phyloP scores from a whole-genome alignment of 1,140 invertebrate species.

The Chrysomallon squamiferum region DNA sequence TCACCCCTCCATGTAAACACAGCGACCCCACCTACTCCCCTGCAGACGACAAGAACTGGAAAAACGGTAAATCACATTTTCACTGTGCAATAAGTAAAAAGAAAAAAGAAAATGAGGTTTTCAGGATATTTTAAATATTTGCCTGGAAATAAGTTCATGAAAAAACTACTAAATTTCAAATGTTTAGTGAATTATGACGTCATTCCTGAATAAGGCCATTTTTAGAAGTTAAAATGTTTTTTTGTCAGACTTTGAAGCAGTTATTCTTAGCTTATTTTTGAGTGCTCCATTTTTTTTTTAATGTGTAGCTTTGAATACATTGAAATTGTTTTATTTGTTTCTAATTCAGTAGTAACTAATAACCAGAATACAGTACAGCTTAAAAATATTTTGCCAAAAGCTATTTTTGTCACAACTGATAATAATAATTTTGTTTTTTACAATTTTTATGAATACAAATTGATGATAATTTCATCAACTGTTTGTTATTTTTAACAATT shows the following conservation, averaged over 20 bases:
- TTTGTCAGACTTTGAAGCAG: not conserved
- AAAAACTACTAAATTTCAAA: not conserved
- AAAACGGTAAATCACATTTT: not conserved
- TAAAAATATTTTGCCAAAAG: no score
- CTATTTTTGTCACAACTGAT: no score
- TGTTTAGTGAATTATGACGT: not conserved
- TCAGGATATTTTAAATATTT: not conserved
- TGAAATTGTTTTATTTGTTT: no score
- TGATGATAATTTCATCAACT: no score
- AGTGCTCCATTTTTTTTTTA: not conserved
- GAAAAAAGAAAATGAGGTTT: not conserved
- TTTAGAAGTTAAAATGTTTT: not conserved
- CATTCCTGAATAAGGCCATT: not conserved
- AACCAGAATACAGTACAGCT: no score
- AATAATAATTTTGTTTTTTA: no score
- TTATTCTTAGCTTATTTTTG: not conserved
- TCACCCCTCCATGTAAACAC: not conserved
- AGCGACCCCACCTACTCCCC: not conserved
- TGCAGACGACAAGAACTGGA: conserved; percentile 1
- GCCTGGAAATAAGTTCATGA: not conserved
- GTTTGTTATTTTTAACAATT: no score
- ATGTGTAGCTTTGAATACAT: not conserved
- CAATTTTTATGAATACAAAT: no score
- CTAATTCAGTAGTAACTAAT: no score
- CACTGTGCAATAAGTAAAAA: not conserved